Evolutionary conservation across 2,888 invertebrate species (phyloP), one percentile per base, ranked within the genome.

Genomic region (Dasysyrphus albostriatus): DNA sequence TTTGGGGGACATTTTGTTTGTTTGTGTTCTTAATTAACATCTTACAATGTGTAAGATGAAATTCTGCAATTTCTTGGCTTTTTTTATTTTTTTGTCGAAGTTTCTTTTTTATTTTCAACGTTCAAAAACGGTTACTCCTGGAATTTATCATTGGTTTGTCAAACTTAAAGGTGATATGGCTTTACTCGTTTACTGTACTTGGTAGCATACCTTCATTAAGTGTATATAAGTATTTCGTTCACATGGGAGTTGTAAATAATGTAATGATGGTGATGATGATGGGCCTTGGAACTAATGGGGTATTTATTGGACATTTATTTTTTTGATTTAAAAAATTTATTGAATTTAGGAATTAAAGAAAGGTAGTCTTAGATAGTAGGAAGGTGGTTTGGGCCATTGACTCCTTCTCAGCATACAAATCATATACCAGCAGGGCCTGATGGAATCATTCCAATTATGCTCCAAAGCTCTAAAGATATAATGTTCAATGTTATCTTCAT

Each of bases 21-120:
- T 29, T 42, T 59, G 72, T 72, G 44, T 76, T 72, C 65, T 76
- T 84, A 84, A 84, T 84, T 84, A 84, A 84, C 84, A 84, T 84
- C 84, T 72, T 84, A 80, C 83, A 80, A 47, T 70, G 83, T 80
- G 16, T 39, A 8, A 42, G 58, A 72, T 59, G 75, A 72, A 84
- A 84, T 54, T 54, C 54, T 32, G 29, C 51, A 51, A 14, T 47
- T 47, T 5, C 54, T 3, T 47, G 16, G 12, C 54, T 7, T 34
- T 10, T 29, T 8, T 32, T 32, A 14, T 32, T 32, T 29, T 54
- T 14, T 12, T 29, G 6, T 29, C 24, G n/a, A 24, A 10, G 4
- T 6, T 24, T 51, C 10, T 24, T 19, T 19, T 19, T 10, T 51
- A 5, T 51, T 8, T 24, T 49, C 19, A 19, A 10, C 19, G 10